Conservation (phyloP, 2,888 invertebrate genomes). For the Perizoma flavofasciatum region DNA sequence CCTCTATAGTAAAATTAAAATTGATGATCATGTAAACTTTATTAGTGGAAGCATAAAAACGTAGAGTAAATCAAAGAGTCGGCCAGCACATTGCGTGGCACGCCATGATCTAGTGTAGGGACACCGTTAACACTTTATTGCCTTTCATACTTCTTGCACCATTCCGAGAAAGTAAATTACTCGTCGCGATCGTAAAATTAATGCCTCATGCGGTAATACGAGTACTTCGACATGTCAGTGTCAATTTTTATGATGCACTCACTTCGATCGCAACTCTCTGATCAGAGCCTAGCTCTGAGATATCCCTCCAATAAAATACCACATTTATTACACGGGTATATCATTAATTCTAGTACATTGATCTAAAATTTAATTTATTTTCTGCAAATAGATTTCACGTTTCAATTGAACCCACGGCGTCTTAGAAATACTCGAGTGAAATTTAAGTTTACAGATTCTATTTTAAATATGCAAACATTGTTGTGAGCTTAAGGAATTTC, state of each 20-base stretch:
- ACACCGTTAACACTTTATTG: slow-evolving; percentile 74
- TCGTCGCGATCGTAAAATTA: slow-evolving; percentile 75
- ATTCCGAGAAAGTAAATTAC: slow-evolving; percentile 79
- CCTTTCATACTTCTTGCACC: slow-evolving; percentile 71
- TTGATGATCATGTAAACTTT: slow-evolving; percentile 79
- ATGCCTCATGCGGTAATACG: slow-evolving; percentile 74
- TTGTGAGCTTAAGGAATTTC: slow-evolving; percentile 19
- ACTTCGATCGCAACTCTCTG: slow-evolving; percentile 54
- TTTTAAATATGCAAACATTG: slow-evolving; percentile 24
- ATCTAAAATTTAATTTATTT: slow-evolving; percentile 35
- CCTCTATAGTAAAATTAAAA: slow-evolving; percentile 73
- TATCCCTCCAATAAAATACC: slow-evolving; percentile 38
- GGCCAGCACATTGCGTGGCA: slow-evolving; percentile 50
- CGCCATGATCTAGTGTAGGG: slow-evolving; percentile 59
- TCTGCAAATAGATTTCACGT: slow-evolving; percentile 34
- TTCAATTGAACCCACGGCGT: slow-evolving; percentile 27
- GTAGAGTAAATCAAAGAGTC: slow-evolving; percentile 68
- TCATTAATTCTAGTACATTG: slow-evolving; percentile 34
- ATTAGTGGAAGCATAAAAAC: slow-evolving; percentile 73
- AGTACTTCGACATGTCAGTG: slow-evolving; percentile 71
- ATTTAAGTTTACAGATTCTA: slow-evolving; percentile 22
- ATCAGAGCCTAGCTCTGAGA: slow-evolving; percentile 31
- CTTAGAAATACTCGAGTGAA: slow-evolving; percentile 19
- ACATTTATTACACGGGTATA: slow-evolving; percentile 34
- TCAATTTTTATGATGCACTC: slow-evolving; percentile 76